Base-by-base conservation (phyloP, 2,797 vertebrate genomes). In the Coccyzus lansbergi region DNA sequence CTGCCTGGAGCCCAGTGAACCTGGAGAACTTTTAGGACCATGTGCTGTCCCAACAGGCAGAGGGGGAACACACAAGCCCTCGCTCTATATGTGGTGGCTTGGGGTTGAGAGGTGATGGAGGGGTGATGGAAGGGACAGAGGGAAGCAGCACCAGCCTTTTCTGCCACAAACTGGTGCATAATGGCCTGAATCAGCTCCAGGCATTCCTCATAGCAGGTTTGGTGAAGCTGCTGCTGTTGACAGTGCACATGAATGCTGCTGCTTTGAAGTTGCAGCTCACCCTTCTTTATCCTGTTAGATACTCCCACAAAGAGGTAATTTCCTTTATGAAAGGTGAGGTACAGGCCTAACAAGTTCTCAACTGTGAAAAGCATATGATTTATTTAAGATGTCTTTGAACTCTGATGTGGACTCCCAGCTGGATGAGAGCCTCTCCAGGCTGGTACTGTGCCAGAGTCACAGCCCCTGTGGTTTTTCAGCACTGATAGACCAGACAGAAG, bases 11-110 rank as follows among this genome's bases (percentile, higher is more conserved):
- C 16, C 34, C 11, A 3, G 21, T 10, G 62, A 69, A 38, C 20
- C 19, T 4, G 4, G 36, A 51, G 60, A 56, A 25, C 36, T 33
- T 38, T 17, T 44, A 34, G 79, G 55, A 38, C 36, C 28, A 7
- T 5, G 12, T 51, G 9, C 8, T 40, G n/a, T 77, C 34, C n/a
- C 76, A 56, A 10, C 28, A 82, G 21, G 24, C 16, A 34, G 24
- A 58, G 24, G 52, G 62, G 31, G 36, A 60, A 33, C 42, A 51
- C 8, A 34, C 29, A 52, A 81, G 12, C 42, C n/a, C 18, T 80
- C 4, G 0, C 1, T 1, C 52, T 26, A 8, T 42, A 28, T 3
- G 1, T 1, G 0, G 16, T 44, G 42, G 20, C 48, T 81, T 15
- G 3, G 26, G 33, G 5, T 51, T 78, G 26, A 33, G 49, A 68